Conservation (phyloP, 2,797 vertebrate species). For the Danionella dracula region DNA sequence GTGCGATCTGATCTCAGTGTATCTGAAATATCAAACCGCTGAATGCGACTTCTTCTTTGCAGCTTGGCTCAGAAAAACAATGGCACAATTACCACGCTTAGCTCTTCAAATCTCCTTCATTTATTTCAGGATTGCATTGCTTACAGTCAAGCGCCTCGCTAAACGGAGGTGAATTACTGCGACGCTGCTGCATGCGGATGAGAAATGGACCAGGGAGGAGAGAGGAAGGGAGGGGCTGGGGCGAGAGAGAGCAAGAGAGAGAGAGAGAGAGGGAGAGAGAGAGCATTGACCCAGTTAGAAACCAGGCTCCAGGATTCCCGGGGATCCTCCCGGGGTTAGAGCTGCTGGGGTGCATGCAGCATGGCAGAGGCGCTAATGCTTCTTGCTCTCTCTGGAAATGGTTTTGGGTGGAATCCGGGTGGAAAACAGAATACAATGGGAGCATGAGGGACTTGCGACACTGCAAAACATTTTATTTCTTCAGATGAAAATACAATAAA, state of each 20-base stretch:
- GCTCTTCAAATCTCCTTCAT: not conserved
- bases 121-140: conserved; percentile 6
- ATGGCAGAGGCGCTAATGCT: conserved; percentile 58
- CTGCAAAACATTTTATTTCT: no score
- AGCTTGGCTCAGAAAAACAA: conserved; percentile 4
- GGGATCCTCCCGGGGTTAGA: conserved; percentile 70
- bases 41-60: no score
- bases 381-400: conserved; percentile 21
- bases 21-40: conserved; percentile 13
- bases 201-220: conserved; percentile 58
- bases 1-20: conserved; percentile 6
- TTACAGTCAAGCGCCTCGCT: not conserved
- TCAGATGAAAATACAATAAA: no score
- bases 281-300: conserved; percentile 77
- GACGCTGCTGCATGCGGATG: conserved; percentile 56
- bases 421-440: not conserved
- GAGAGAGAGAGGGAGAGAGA: conserved; percentile 43
- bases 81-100: not conserved
- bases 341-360: conserved; percentile 67
- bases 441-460: no score
- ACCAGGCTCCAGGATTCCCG: conserved; percentile 68
- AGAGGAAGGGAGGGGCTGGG: conserved; percentile 54
- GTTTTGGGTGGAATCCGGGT: not conserved
- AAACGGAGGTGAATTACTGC: conserved; percentile 16
- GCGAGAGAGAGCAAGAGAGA: conserved; percentile 37